Evolutionary conservation across 2,888 invertebrate genomes (phyloP).

Genomic region (Tribolium freemani): DNA sequence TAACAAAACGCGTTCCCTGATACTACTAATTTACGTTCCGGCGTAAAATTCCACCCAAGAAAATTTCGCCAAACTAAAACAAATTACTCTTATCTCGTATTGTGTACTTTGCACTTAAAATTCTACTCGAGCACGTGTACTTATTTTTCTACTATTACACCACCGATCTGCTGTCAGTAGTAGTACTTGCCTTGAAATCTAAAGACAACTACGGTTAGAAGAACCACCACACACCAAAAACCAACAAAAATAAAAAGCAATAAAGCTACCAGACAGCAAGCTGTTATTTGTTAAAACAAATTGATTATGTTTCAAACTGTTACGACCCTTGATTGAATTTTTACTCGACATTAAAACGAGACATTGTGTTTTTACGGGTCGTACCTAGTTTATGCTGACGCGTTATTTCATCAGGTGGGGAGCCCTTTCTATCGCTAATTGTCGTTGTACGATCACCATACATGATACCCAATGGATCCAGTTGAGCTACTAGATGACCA

Average conservation of each 20-base stretch:
- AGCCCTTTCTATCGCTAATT: slow-evolving; percentile 69
- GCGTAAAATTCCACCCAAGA: neutral
- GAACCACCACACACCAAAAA: slow-evolving; percentile 32
- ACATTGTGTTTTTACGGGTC: slow-evolving; percentile 56
- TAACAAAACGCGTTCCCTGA: neutral
- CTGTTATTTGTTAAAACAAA: slow-evolving; percentile 1
- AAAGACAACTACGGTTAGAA: slow-evolving; percentile 31
- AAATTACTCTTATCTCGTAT: neutral
- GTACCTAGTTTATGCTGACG: slow-evolving; percentile 77
- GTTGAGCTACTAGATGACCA: slow-evolving; percentile 92
- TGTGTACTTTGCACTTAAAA: neutral
- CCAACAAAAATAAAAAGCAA: slow-evolving; percentile 22
- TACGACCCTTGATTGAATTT: slow-evolving; percentile 52
- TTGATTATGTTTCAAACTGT: slow-evolving; percentile 62
- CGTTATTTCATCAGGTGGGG: slow-evolving; percentile 74
- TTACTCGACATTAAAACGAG: neutral
- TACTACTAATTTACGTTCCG: neutral
- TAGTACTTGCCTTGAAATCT: slow-evolving; percentile 22
- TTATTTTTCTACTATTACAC: slow-evolving; percentile 11
- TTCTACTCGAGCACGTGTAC: neutral
- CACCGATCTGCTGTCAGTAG: slow-evolving; percentile 10
- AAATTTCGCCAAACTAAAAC: neutral
- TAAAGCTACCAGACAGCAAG: slow-evolving; percentile 16
- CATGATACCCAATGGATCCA: slow-evolving; percentile 95
- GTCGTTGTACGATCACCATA: slow-evolving; percentile 71